Percentiles rank a stretch among this genome's conserved stretches.
These are phyloP conservation scores for Erynnis tages DNA, from an alignment of 2,888 invertebrate genomes.

Conservation along the genomic window DNA sequence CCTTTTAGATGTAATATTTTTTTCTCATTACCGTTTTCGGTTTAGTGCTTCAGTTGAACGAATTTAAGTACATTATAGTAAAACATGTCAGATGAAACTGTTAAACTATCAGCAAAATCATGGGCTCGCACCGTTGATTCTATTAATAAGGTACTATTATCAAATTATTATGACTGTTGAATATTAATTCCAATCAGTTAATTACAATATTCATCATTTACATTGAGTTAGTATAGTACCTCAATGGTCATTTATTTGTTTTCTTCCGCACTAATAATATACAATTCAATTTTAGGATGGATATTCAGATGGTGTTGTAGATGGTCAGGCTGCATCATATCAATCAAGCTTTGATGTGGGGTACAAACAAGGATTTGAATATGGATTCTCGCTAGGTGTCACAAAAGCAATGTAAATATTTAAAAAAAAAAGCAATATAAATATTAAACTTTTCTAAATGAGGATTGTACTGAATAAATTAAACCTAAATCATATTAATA, in stretches of 20 bases:
- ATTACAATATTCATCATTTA: too few species aligned
- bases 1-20: too few species aligned
- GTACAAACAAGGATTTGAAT: conserved; percentile 84
- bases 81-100: conserved; percentile 45
- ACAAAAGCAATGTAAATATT: conserved; percentile 6
- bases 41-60: too few species aligned
- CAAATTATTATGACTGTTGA: too few species aligned
- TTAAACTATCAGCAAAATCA: conserved; percentile 49
- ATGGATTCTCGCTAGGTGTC: conserved; percentile 81
- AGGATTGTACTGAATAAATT: neutral
- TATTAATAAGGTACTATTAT: conserved; percentile 46
- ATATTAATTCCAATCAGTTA: too few species aligned
- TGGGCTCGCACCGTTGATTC: conserved; percentile 51
- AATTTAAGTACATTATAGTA: too few species aligned
- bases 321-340: conserved; percentile 83
- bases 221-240: too few species aligned
- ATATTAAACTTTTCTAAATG: too few species aligned
- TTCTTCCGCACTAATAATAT: too few species aligned
- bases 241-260: too few species aligned
- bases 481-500: conserved; percentile 3
- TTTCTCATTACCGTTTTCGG: too few species aligned
- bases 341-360: conserved; percentile 87
- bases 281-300: conserved; percentile 72
- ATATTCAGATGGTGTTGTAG: conserved; percentile 85
- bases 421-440: neutral